phyloP scores from a whole-genome alignment of 23 tunicate genomes.

The Diplosoma virens region DNA sequence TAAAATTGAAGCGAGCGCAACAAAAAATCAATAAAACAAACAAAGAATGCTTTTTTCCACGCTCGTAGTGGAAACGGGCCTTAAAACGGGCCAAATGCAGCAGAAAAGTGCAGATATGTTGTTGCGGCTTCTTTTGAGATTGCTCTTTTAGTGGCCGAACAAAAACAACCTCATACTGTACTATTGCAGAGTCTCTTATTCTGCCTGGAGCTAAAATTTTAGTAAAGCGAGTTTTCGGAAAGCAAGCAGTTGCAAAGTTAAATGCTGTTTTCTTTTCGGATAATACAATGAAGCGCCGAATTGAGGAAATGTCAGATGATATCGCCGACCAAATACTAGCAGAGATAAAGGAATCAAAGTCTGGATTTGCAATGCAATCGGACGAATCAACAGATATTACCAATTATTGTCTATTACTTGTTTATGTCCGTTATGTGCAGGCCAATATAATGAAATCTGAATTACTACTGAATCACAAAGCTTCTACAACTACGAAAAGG shows the following conservation, averaged over 20 bases:
- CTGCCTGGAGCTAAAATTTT: too few relatives aligned
- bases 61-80: too few relatives aligned
- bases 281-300: slow-evolving; percentile 6
- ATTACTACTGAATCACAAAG: neutral
- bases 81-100: too few relatives aligned
- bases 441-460: neutral
- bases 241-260: slow-evolving; percentile 8
- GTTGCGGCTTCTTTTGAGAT: too few relatives aligned
- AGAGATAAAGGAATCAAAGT: slow-evolving; percentile 1
- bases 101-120: too few relatives aligned
- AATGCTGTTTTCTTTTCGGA: neutral
- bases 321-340: slow-evolving; percentile 23
- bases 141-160: too few relatives aligned
- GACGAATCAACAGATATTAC: slow-evolving; percentile 18
- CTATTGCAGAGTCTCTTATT: too few relatives aligned
- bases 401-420: slow-evolving; percentile 11
- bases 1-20: too few relatives aligned
- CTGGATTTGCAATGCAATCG: slow-evolving; percentile 17
- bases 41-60: too few relatives aligned
- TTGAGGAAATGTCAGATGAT: slow-evolving; percentile 16
- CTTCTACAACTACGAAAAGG: slow-evolving; percentile 9
- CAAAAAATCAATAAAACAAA: too few relatives aligned
- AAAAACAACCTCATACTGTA: too few relatives aligned
- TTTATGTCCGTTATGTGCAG: neutral
- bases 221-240: neutral